These are phyloP conservation scores for Cephalopholis sonnerati DNA, from an alignment of 2,113 vertebrate species.

Conservation along the genomic window DNA sequence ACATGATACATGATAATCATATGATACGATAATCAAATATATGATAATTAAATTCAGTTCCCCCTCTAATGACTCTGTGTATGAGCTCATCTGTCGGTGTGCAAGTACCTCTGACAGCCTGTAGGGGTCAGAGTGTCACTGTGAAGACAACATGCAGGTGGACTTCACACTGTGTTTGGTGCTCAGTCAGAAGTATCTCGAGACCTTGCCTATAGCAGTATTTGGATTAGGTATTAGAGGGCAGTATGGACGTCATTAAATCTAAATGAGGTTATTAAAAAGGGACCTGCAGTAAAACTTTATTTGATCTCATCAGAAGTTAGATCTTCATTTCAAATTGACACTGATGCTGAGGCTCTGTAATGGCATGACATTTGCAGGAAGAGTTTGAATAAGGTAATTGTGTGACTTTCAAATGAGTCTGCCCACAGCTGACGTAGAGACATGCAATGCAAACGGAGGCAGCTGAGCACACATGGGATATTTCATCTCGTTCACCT, in stretches of 20 bases:
- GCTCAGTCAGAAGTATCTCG: neutral
- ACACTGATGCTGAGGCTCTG: neutral
- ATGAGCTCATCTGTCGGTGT: neutral
- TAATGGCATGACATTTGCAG: neutral
- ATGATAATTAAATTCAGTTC: neutral
- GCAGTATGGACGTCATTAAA: slow-evolving; percentile 23
- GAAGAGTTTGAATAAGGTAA: neutral
- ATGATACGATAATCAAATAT: slow-evolving; percentile 14
- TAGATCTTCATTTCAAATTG: slow-evolving; percentile 32
- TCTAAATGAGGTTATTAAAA: slow-evolving; percentile 54
- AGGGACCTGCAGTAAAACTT: neutral
- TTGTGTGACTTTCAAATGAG: neutral
- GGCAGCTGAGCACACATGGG: slow-evolving; percentile 18
- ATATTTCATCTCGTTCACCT: slow-evolving; percentile 14
- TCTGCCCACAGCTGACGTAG: neutral
- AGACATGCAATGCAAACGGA: slow-evolving; percentile 3
- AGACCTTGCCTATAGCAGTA: slow-evolving; percentile 40
- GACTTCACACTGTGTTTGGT: neutral
- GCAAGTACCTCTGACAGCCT: slow-evolving; percentile 51
- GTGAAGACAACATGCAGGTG: slow-evolving; percentile 23
- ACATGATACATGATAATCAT: neutral
- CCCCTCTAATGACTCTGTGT: neutral
- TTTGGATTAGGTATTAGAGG: slow-evolving; percentile 33
- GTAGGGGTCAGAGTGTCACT: slow-evolving; percentile 77
- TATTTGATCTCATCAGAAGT: slow-evolving; percentile 12